phyloP scores from a whole-genome alignment of 2,113 vertebrate species.

The Melanerpes formicivorus region DNA sequence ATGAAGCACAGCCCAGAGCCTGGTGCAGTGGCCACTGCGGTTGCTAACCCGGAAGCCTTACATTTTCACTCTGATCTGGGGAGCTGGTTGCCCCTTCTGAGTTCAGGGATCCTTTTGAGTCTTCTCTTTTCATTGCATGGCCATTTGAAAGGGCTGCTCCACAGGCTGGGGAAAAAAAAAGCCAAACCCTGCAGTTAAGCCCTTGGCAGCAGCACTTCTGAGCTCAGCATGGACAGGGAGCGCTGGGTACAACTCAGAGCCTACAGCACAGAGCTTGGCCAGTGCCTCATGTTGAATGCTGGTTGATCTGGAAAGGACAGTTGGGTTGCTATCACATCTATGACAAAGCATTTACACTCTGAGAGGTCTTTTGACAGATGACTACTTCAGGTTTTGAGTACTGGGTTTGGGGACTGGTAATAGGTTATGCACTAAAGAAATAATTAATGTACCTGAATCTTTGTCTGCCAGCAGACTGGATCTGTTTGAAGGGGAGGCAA shows the following conservation, averaged over 20 bases:
- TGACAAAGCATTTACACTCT: background rate
- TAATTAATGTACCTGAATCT: conserved; percentile 80
- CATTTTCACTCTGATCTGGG: conserved; percentile 76
- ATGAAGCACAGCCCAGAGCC: background rate
- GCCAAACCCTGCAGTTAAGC: background rate
- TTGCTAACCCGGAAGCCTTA: conserved; percentile 42
- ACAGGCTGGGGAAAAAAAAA: conserved; percentile 66
- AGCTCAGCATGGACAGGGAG: rapidly evolving
- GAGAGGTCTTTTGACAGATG: background rate
- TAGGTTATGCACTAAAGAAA: background rate
- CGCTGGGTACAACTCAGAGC: too few relatives aligned
- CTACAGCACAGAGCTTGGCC: background rate
- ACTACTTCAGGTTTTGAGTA: background rate
- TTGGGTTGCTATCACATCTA: background rate
- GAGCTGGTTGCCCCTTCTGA: conserved; percentile 71
- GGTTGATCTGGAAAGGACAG: background rate
- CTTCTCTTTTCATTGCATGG: conserved; percentile 85
- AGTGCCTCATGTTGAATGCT: background rate
- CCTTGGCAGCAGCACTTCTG: background rate
- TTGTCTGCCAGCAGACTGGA: conserved; percentile 84
- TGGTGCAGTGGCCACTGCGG: rapidly evolving
- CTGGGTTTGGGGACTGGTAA: background rate
- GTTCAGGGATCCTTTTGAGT: conserved; percentile 89
- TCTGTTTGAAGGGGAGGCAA: conserved; percentile 80
- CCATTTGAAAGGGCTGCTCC: conserved; percentile 80